Evolutionary conservation across 2,888 invertebrate species (phyloP).

Genomic region (Mesorhabditis belari): DNA sequence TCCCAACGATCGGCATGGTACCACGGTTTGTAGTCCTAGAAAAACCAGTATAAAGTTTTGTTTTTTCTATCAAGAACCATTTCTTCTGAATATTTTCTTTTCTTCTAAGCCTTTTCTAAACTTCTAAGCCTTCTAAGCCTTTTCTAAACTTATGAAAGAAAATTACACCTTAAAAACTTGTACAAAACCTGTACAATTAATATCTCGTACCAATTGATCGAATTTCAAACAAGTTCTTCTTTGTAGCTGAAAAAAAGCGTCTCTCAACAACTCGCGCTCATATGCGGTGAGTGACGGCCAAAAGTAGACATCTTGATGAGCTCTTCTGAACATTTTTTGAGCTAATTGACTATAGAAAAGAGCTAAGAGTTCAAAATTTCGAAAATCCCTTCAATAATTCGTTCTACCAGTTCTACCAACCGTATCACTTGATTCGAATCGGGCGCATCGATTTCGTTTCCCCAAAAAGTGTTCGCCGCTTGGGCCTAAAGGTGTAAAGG

Average conservation of each 20-base stretch:
- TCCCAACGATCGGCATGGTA: slow-evolving; percentile 50
- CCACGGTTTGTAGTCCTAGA: slow-evolving; percentile 47
- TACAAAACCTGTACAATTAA: too few relatives aligned
- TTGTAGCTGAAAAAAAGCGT: slow-evolving; percentile 43
- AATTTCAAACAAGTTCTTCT: slow-evolving; percentile 45
- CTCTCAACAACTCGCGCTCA: slow-evolving; percentile 33
- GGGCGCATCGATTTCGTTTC: not conserved
- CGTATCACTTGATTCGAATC: not conserved
- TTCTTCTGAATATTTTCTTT: too few relatives aligned
- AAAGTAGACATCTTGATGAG: slow-evolving; percentile 46
- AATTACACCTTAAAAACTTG: too few relatives aligned
- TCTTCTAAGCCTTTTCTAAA: too few relatives aligned
- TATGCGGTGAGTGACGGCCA: slow-evolving; percentile 45
- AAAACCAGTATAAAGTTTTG: not conserved
- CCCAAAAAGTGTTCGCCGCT: not conserved
- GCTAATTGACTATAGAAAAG: too few relatives aligned
- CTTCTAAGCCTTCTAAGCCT: too few relatives aligned
- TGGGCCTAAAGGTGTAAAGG: not conserved
- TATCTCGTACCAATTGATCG: slow-evolving; percentile 14
- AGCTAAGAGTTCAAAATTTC: too few relatives aligned
- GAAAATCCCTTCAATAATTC: too few relatives aligned
- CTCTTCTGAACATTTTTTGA: slow-evolving; percentile 16
- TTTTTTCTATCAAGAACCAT: not conserved
- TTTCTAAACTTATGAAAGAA: too few relatives aligned
- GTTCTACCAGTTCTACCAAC: not conserved